Base-by-base conservation (phyloP, 2,797 vertebrate species). In the Amblyopsis hoosieri region DNA sequence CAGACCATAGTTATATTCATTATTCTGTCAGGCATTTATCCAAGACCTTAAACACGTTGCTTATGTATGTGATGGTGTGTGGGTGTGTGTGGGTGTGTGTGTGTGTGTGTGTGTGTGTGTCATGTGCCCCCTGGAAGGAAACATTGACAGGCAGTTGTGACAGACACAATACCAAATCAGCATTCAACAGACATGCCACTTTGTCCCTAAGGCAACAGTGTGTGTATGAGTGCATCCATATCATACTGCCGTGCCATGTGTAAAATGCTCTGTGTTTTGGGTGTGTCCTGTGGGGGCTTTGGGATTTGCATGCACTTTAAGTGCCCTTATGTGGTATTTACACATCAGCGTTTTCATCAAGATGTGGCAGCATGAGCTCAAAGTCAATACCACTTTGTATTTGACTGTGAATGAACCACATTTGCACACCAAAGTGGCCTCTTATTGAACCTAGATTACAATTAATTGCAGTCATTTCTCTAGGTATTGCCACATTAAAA, bases 321-420 rank as follows among this genome's bases (percentile, higher is more conserved):
- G 64, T 49, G 62, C 29, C 11, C 51, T 49, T 55, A 0, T 75
- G 64, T 67, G 57, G 19, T 73, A 76, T 87, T 73, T 74, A 72
- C 79, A 76, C 74, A 73, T 84, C 87, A 79, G 62, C 64, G 73
- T 69, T 65, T 80, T 81, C 70, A 73, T 84, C 75, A 76, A 42
- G 60, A 72, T 86, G 62, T 78, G 74, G 69, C 80, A 74, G 80
- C 79, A 86, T 64, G 13, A 67, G 29, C 67, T 85, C 76, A 81
- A 77, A 84, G 80, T 89, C 80, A 79, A 79, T 83, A 79, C 63
- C 74, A 74, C 78, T 83, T 77, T 66, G 78, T 81, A 66, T 85
- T 73, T 80, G 79, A 66, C 74, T 79, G 71, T 50, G 85, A 85
- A 89, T 89, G 82, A 85, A 64, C 72, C 57, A 80, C 77, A 87